phyloP scores from a whole-genome alignment of 2,888 invertebrate genomes.

The Lycophotia porphyrea region DNA sequence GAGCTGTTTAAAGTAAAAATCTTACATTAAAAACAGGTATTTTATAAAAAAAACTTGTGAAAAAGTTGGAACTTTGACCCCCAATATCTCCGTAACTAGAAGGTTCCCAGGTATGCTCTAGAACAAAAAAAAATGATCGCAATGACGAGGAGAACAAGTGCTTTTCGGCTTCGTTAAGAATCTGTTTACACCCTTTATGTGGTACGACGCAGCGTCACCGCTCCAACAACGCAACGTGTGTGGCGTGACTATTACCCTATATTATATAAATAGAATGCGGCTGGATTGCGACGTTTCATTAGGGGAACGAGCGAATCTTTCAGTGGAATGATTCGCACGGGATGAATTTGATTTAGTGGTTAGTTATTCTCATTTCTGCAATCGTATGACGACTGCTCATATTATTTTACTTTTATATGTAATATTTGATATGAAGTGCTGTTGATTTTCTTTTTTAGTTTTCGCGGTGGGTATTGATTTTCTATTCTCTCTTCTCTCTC shows the following conservation, averaged over 20 bases:
- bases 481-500: too few relatives aligned
- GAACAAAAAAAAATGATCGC: too few relatives aligned
- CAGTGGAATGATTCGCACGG: slow-evolving; percentile 70
- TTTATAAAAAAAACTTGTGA: too few relatives aligned
- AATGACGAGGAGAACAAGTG: too few relatives aligned
- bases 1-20: too few relatives aligned
- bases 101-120: too few relatives aligned
- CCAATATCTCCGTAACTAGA: too few relatives aligned
- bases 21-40: too few relatives aligned
- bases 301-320: slow-evolving; percentile 80
- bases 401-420: slow-evolving; percentile 8
- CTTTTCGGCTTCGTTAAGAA: too few relatives aligned
- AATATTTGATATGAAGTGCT: slow-evolving; percentile 6
- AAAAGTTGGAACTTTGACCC: too few relatives aligned
- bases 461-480: neutral
- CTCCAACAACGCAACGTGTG: neutral
- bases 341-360: slow-evolving; percentile 74
- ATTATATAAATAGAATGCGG: slow-evolving; percentile 62
- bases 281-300: slow-evolving; percentile 79
- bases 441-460: slow-evolving; percentile 33
- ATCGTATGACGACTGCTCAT: slow-evolving; percentile 27
- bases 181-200: too few relatives aligned
- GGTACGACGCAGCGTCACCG: neutral
- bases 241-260: slow-evolving; percentile 39
- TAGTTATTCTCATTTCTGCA: slow-evolving; percentile 68